Conservation (phyloP, 2,113 vertebrate species). For the Perccottus glenii region DNA sequence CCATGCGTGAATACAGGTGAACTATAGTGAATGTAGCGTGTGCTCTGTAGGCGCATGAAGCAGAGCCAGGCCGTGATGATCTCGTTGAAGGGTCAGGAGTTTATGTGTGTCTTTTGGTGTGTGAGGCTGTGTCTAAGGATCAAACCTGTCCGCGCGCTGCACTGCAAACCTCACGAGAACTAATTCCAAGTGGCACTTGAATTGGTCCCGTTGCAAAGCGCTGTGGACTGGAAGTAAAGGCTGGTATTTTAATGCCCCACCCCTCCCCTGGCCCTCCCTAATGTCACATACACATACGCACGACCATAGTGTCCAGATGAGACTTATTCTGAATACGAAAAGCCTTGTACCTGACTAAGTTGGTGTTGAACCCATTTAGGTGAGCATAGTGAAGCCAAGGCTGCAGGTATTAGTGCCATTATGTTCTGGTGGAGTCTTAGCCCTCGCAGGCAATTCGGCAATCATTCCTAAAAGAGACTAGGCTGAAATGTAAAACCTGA, state of each 20-base stretch:
- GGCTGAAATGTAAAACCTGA: constrained; percentile 80
- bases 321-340: constrained; percentile 67
- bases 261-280: constrained; percentile 43
- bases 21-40: constrained; percentile 4
- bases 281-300: constrained; percentile 19
- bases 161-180: constrained; percentile 80
- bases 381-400: constrained; percentile 58
- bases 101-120: constrained; percentile 16
- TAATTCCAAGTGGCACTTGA: constrained; percentile 90
- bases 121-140: constrained; percentile 62
- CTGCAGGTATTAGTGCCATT: constrained; percentile 72
- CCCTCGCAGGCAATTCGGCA: constrained; percentile 75
- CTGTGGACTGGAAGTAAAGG: constrained; percentile 89
- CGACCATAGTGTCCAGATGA: constrained; percentile 47
- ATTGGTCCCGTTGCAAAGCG: constrained; percentile 85
- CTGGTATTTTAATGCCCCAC: constrained; percentile 81
- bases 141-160: constrained; percentile 84
- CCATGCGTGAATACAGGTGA: not conserved
- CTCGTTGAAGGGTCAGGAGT: constrained; percentile 42
- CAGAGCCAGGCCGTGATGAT: constrained; percentile 42
- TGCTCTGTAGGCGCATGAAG: constrained; percentile 23
- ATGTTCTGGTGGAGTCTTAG: constrained; percentile 55
- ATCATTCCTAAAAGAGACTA: constrained; percentile 66
- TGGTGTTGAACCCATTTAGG: constrained; percentile 58
- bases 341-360: constrained; percentile 61